These are phyloP conservation scores for Holothuria leucospilota DNA, from an alignment of 53 echinoderm and acorn worm species.

Conservation along the genomic window DNA sequence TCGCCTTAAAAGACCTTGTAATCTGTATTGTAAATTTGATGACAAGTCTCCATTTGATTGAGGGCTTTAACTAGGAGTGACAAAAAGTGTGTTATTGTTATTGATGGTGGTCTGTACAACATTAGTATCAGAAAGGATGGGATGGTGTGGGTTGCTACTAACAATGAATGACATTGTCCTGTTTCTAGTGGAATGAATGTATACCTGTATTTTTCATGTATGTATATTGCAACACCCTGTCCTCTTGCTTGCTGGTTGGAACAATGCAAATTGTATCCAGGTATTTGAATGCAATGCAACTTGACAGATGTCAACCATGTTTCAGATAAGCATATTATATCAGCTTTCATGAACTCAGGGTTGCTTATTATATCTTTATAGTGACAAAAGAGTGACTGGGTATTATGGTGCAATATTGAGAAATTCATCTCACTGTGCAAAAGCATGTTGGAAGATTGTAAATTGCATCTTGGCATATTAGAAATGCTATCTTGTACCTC, in stretches of 20 bases:
- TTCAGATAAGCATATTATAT: slow-evolving; percentile 18
- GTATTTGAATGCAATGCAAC: neutral
- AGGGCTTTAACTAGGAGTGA: neutral
- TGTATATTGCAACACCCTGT: slow-evolving; percentile 35
- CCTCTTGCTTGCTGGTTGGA: slow-evolving; percentile 6
- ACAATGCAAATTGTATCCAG: slow-evolving; percentile 20
- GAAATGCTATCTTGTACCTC: no score
- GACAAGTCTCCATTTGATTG: slow-evolving; percentile 12
- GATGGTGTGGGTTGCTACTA: neutral
- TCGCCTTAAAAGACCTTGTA: slow-evolving; percentile 21
- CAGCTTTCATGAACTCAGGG: slow-evolving; percentile 24
- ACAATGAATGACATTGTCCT: neutral
- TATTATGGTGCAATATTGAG: slow-evolving; percentile 28
- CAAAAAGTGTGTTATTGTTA: neutral
- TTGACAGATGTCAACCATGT: slow-evolving; percentile 11
- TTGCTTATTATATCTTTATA: slow-evolving; percentile 27
- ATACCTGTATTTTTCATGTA: neutral
- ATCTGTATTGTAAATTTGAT: slow-evolving; percentile 12
- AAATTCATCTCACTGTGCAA: no score
- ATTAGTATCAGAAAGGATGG: slow-evolving; percentile 23
- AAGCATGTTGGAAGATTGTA: no score
- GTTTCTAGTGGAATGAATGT: neutral
- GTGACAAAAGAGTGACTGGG: slow-evolving; percentile 23
- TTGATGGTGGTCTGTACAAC: slow-evolving; percentile 21
- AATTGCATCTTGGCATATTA: no score